These are phyloP conservation scores for Pachycephus smyrnensis DNA, from an alignment of 2,888 invertebrate genomes.

Conservation along the genomic window DNA sequence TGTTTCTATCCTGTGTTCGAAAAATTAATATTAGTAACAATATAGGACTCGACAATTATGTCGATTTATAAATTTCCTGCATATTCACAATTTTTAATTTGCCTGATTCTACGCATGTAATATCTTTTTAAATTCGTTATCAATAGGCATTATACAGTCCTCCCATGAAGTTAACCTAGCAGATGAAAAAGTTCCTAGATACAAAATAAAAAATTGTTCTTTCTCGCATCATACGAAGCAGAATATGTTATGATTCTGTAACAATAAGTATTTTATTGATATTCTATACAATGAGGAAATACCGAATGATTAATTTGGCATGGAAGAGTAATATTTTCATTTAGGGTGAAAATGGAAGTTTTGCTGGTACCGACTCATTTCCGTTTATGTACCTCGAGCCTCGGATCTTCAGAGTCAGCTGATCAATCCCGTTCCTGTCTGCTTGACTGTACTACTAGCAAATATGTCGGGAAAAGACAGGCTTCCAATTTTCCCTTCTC, in stretches of 20 bases:
- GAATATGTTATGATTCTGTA: neutral
- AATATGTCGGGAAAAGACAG: slow-evolving; percentile 91
- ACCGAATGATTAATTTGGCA: neutral
- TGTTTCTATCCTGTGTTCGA: neutral
- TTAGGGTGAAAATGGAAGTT: neutral
- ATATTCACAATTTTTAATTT: neutral
- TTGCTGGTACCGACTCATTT: neutral
- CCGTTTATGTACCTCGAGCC: slow-evolving; percentile 21
- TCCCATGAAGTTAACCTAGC: neutral
- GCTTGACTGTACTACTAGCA: slow-evolving; percentile 44
- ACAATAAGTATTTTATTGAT: neutral
- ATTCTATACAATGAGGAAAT: neutral
- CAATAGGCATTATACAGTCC: neutral
- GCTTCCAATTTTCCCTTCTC: slow-evolving; percentile 91
- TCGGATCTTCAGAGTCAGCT: slow-evolving; percentile 61
- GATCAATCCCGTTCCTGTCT: slow-evolving; percentile 62
- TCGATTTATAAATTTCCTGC: neutral
- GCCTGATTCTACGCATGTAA: neutral
- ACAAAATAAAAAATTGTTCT: neutral
- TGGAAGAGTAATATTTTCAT: neutral
- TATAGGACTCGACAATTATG: neutral
- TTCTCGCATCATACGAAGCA: neutral
- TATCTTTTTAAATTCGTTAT: neutral
- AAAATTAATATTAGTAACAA: neutral
- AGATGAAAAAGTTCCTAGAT: neutral